Base-by-base conservation (phyloP, 2,888 invertebrate species). In the Entomobrya multifasciata region DNA sequence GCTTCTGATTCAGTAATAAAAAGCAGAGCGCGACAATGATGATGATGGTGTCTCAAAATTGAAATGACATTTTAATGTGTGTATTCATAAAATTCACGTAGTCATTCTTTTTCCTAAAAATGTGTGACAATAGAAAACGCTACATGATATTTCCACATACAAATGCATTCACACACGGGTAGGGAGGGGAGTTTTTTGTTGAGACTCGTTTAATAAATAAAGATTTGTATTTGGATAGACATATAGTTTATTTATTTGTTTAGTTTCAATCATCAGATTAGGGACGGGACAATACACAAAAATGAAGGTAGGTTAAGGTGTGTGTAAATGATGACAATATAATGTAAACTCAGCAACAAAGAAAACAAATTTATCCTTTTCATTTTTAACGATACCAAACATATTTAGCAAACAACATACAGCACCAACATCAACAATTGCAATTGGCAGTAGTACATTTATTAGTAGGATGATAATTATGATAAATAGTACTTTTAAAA, bases 291-390 rank as follows among this genome's bases (percentile, higher is more conserved):
- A 47, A n/a, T n/a, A n/a, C n/a, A n/a, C n/a, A n/a, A n/a, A 15
- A 15, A 49, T 30, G 25, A 70, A 47, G 70, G 47, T 47, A 70
- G 70, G 47, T 47, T 47, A 47, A 70, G 70, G 47, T 44, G 65
- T 67, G 44, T 44, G 15, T 62, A 62, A 30, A 36, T 36, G 36
- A 60, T 13, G 25, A 57, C 36, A 8, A 36, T 8, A 36, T 8
- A 36, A n/a, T n/a, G n/a, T n/a, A n/a, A n/a, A 15, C 27, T 6
- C 41, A 36, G 10, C 15, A 41, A 67, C 67, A 70, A 70, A 44
- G 67, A 47, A 70, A 70, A 8, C 70, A 70, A 70, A 70, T 70
- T 70, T 70, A 25, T 70, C 70, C 44, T 70, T 67, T 70, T 70
- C 70, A 70, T 70, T 44, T 70, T 25, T 47, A 70, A 70, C 47